phyloP scores from a whole-genome alignment of 2,888 invertebrate genomes.

The Celastrina argiolus region DNA sequence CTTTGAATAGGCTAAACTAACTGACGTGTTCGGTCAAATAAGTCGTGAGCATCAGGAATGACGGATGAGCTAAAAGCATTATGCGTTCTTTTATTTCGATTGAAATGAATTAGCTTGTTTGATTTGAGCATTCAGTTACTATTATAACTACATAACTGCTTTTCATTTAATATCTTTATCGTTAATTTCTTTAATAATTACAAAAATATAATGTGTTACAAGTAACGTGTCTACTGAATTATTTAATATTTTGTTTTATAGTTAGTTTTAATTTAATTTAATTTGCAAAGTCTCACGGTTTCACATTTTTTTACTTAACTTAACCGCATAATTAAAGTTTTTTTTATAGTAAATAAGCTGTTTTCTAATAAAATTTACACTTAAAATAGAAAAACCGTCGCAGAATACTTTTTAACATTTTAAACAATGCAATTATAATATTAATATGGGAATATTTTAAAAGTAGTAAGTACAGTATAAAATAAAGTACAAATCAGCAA shows the following conservation, averaged over 20 bases:
- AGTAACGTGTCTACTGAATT: too few species aligned
- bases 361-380: neutral
- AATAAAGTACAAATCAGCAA: too few species aligned
- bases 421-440: too few species aligned
- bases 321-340: neutral
- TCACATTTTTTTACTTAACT: neutral
- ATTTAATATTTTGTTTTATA: too few species aligned
- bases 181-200: neutral
- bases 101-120: constrained; percentile 2
- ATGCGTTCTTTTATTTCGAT: constrained; percentile 12
- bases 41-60: constrained; percentile 11
- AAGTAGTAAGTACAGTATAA: too few species aligned
- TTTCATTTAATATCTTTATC: neutral
- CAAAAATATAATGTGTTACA: too few species aligned
- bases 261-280: neutral
- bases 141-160: too few species aligned
- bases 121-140: constrained; percentile 7
- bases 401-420: neutral
- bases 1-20: constrained; percentile 22
- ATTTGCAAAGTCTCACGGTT: neutral
- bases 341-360: neutral
- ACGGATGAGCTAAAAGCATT: constrained; percentile 1
- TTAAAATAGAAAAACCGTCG: neutral
- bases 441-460: too few species aligned
- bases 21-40: neutral